phyloP scores from a whole-genome alignment of 2,113 vertebrate species.

The Perca fluviatilis region DNA sequence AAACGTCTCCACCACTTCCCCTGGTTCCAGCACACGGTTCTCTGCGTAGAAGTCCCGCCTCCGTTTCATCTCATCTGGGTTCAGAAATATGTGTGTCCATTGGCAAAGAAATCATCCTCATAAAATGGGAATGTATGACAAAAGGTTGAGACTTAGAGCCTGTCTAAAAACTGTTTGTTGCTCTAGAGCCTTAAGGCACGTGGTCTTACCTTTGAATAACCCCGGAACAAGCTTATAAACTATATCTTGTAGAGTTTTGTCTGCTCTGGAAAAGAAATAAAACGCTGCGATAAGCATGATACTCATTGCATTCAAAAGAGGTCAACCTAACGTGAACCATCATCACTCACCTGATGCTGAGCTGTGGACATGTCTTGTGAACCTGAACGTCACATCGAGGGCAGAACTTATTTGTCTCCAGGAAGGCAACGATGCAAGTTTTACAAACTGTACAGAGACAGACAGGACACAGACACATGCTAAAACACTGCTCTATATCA shows the following conservation, averaged over 20 bases:
- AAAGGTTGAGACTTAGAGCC: neutral
- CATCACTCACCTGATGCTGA: conserved; percentile 89
- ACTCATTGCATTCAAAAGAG: neutral
- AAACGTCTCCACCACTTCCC: conserved; percentile 88
- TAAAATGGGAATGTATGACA: neutral
- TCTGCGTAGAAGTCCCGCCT: conserved; percentile 92
- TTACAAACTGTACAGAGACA: conserved; percentile 87
- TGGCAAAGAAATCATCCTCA: neutral
- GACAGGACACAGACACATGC: neutral
- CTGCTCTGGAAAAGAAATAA: conserved; percentile 84
- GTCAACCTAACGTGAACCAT: neutral
- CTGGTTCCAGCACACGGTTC: conserved; percentile 86
- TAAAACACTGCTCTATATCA: neutral
- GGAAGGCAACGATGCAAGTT: conserved; percentile 95
- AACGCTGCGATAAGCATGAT: accelerated
- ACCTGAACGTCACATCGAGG: conserved; percentile 95
- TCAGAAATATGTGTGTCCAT: neutral
- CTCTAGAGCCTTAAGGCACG: neutral
- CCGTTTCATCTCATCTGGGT: conserved; percentile 94
- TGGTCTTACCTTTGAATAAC: conserved; percentile 91
- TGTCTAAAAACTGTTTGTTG: neutral
- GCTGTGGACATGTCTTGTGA: conserved; percentile 93
- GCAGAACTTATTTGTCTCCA: conserved; percentile 96
- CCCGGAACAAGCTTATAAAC: conserved; percentile 96
- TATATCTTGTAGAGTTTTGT: conserved; percentile 96